These are phyloP conservation scores for Capromys pilorides DNA, from an alignment of 2,797 vertebrate genomes.

Conservation along the genomic window DNA sequence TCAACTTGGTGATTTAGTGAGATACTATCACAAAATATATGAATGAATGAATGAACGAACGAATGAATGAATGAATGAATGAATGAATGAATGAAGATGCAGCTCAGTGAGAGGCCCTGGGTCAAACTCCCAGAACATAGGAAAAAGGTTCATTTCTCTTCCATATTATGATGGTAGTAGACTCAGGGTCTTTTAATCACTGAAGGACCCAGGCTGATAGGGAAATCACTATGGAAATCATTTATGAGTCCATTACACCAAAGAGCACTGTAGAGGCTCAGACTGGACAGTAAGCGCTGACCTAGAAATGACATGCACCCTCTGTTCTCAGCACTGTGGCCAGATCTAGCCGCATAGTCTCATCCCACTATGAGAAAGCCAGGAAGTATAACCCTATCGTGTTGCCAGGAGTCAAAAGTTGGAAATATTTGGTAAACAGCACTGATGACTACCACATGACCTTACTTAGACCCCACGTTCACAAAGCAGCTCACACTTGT, in stretches of 20 bases:
- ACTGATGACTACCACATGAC: constrained; percentile 71
- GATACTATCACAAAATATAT: neutral
- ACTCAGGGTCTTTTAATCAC: constrained; percentile 32
- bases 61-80: neutral
- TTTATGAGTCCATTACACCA: neutral
- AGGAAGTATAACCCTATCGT: constrained; percentile 19
- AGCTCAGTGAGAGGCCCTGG: neutral
- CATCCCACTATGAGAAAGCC: constrained; percentile 46
- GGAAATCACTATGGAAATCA: neutral
- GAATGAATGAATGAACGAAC: neutral
- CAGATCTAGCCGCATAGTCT: neutral
- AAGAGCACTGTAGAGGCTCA: neutral
- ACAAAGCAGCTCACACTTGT: constrained; percentile 46
- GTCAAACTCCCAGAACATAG: neutral
- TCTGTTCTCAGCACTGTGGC: constrained; percentile 8
- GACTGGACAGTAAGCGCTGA: neutral
- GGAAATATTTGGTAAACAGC: constrained; percentile 69
- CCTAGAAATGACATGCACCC: constrained; percentile 34
- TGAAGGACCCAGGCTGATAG: neutral
- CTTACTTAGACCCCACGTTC: constrained; percentile 50
- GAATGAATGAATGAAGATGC: neutral
- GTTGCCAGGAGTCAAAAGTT: constrained; percentile 56
- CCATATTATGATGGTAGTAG: neutral
- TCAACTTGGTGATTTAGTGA: neutral
- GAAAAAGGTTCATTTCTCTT: neutral